Evolutionary conservation across 2,888 invertebrate species (phyloP).

Genomic region (Phengaris alcon): DNA sequence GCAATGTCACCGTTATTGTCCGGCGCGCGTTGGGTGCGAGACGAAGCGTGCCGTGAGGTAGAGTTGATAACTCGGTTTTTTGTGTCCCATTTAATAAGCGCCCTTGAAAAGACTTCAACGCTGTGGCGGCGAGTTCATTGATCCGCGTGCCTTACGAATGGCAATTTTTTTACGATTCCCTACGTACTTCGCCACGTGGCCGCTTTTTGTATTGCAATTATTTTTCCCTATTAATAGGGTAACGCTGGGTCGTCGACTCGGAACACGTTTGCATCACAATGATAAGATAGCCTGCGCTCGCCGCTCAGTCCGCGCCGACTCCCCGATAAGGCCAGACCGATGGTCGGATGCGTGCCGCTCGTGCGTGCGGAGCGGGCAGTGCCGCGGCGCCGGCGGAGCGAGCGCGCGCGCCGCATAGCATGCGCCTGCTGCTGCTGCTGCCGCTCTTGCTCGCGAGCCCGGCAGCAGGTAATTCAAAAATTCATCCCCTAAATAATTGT

Average conservation of each 20-base stretch:
- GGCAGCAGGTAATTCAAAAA: constrained; percentile 63
- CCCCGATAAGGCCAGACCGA: constrained; percentile 59
- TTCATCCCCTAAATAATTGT: neutral
- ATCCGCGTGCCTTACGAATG: constrained; percentile 44
- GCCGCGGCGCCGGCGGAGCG: constrained; percentile 51
- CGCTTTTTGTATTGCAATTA: neutral
- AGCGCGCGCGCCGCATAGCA: constrained; percentile 56
- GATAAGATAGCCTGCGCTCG: constrained; percentile 40
- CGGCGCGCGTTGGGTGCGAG: no score
- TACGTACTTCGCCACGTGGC: neutral
- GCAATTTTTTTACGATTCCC: constrained; percentile 29
- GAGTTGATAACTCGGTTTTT: constrained; percentile 40
- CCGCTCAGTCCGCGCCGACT: constrained; percentile 63
- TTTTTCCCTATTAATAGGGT: constrained; percentile 19
- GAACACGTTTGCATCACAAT: constrained; percentile 21
- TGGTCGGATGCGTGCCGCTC: constrained; percentile 44
- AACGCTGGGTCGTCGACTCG: constrained; percentile 15
- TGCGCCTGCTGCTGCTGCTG: constrained; percentile 75
- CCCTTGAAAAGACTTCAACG: constrained; percentile 77
- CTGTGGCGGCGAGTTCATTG: constrained; percentile 65
- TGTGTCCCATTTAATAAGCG: constrained; percentile 57
- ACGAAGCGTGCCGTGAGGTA: no score
- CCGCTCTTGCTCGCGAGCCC: constrained; percentile 74
- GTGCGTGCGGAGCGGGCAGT: constrained; percentile 47
- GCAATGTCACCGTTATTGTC: no score